A percentile compares a stretch with the other conserved stretches of the same genome.
These are phyloP conservation scores for Hiodon alosoides DNA, from an alignment of 2,113 vertebrate species.

Conservation along the genomic window DNA sequence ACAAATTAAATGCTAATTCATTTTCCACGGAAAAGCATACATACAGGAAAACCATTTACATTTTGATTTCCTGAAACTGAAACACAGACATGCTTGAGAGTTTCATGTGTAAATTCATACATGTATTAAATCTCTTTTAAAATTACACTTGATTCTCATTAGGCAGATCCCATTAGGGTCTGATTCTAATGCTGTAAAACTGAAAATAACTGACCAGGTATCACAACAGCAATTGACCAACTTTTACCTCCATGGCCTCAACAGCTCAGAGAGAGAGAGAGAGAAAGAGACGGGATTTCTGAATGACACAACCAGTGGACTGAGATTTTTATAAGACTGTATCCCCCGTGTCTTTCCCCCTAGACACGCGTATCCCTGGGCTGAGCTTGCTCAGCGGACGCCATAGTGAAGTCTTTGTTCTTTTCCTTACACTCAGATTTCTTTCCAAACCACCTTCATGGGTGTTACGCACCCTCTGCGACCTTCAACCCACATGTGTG, in stretches of 20 bases:
- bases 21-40: slow-evolving; percentile 14
- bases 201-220: slow-evolving; percentile 48
- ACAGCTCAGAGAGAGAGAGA: slow-evolving; percentile 8
- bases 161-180: slow-evolving; percentile 42
- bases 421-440: background rate
- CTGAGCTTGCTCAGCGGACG: background rate
- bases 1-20: slow-evolving; percentile 30
- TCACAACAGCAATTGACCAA: slow-evolving; percentile 49
- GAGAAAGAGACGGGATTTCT: slow-evolving; percentile 25
- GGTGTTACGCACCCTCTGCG: too few species aligned
- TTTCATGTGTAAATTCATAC: slow-evolving; percentile 29
- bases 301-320: slow-evolving; percentile 19
- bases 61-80: slow-evolving; percentile 7
- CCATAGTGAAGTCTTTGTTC: background rate
- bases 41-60: slow-evolving; percentile 18
- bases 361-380: slow-evolving; percentile 4
- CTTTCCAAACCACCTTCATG: too few species aligned
- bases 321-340: background rate
- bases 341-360: background rate
- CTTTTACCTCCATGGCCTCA: slow-evolving; percentile 36
- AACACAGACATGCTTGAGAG: background rate
- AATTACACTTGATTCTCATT: slow-evolving; percentile 23
- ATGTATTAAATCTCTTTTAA: slow-evolving; percentile 22
- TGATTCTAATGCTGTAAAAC: slow-evolving; percentile 35
- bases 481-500: too few species aligned